These are phyloP conservation scores for Heliconius hortense DNA, from an alignment of 2,888 invertebrate genomes.

Conservation along the genomic window DNA sequence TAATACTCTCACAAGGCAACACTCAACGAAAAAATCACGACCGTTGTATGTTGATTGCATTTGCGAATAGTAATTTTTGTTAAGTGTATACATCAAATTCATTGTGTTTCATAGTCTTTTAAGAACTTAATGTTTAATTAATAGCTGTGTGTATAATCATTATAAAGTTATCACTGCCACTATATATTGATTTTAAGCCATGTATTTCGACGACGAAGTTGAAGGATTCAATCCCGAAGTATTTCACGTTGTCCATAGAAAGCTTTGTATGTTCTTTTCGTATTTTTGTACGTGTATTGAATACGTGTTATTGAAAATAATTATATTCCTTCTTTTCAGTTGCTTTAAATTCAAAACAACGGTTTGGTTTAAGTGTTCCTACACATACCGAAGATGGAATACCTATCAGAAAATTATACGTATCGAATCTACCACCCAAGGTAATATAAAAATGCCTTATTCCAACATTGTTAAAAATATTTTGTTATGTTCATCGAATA, in stretches of 20 bases:
- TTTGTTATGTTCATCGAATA: not conserved
- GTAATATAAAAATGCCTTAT: slow-evolving; percentile 54
- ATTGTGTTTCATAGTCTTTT: slow-evolving; percentile 53
- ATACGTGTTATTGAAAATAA: slow-evolving; percentile 6
- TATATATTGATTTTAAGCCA: slow-evolving; percentile 52
- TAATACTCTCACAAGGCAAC: slow-evolving; percentile 12
- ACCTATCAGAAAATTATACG: slow-evolving; percentile 82
- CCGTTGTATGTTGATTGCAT: slow-evolving; percentile 73
- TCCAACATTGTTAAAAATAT: not conserved
- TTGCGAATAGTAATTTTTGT: slow-evolving; percentile 66
- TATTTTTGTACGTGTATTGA: not conserved
- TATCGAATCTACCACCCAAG: slow-evolving; percentile 81
- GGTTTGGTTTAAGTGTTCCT: slow-evolving; percentile 61
- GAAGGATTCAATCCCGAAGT: slow-evolving; percentile 64
- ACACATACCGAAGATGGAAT: slow-evolving; percentile 82
- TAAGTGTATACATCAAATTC: slow-evolving; percentile 67
- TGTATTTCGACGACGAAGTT: slow-evolving; percentile 69
- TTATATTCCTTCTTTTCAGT: slow-evolving; percentile 54
- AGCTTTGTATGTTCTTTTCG: slow-evolving; percentile 59
- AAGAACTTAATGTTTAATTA: slow-evolving; percentile 54
- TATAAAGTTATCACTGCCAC: slow-evolving; percentile 43
- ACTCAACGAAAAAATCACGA: slow-evolving; percentile 52
- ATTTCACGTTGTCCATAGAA: slow-evolving; percentile 64
- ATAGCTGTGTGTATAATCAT: slow-evolving; percentile 40
- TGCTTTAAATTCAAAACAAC: slow-evolving; percentile 58